Evolutionary conservation across 2,113 vertebrate species (phyloP).

Genomic region (Bufo gargarizans): DNA sequence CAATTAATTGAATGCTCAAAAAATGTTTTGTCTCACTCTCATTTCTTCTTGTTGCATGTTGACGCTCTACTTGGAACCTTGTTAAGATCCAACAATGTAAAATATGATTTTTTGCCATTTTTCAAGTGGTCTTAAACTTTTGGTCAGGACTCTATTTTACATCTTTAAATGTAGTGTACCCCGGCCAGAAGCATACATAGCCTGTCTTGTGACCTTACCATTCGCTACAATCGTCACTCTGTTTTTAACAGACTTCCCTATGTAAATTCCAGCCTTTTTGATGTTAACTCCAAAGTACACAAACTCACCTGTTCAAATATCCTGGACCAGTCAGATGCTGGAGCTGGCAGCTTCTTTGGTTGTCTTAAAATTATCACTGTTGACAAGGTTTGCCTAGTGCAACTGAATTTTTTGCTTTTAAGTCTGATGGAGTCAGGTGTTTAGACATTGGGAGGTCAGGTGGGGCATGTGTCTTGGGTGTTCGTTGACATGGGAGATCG

Average conservation of each 20-base stretch:
- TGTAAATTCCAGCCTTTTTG: neutral
- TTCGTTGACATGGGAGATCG: too few relatives aligned
- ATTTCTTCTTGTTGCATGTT: too few relatives aligned
- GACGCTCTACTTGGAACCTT: too few relatives aligned
- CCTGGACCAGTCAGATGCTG: neutral
- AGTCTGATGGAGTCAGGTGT: neutral
- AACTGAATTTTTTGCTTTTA: neutral
- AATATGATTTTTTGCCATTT: too few relatives aligned
- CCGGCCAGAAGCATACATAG: neutral
- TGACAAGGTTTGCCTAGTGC: neutral
- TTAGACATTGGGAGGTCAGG: neutral
- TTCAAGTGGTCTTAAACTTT: too few relatives aligned
- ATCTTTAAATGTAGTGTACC: too few relatives aligned
- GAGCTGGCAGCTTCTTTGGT: neutral
- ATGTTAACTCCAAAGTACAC: conserved; percentile 21
- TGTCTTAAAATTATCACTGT: neutral
- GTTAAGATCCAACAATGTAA: too few relatives aligned
- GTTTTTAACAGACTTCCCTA: neutral
- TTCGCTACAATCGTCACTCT: neutral
- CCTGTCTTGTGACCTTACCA: neutral
- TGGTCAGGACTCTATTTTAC: too few relatives aligned
- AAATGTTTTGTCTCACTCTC: too few relatives aligned
- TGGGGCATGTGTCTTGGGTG: neutral
- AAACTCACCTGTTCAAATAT: conserved; percentile 37
- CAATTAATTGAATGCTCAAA: too few relatives aligned